A percentile compares a stretch with the other conserved stretches of the same genome.
phyloP scores from a whole-genome alignment of 2,888 invertebrate genomes.

The Anodontia alba region DNA sequence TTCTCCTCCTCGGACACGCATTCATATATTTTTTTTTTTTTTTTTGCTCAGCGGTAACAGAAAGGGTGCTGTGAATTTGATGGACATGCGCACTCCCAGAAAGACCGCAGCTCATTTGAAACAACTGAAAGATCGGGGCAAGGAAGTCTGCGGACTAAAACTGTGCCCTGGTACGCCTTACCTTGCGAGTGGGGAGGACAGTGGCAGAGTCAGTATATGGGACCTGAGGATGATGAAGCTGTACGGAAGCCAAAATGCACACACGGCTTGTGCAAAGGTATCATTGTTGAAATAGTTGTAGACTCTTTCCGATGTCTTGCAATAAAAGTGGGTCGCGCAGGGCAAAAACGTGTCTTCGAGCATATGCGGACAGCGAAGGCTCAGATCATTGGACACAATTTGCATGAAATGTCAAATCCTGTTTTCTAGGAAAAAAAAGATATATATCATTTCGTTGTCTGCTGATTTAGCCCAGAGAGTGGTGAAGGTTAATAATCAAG shows the following conservation, averaged over 20 bases:
- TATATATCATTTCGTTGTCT: no score
- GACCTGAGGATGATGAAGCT: conserved; percentile 58
- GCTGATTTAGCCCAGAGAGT: no score
- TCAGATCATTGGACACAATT: no score
- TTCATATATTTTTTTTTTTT: neutral
- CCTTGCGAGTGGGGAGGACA: conserved; percentile 69
- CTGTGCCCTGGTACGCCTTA: conserved; percentile 47
- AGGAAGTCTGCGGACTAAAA: conserved; percentile 64
- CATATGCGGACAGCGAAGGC: no score
- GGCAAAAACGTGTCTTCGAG: no score
- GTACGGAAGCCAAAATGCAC: conserved; percentile 60
- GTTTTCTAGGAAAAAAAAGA: no score
- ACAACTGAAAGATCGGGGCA: conserved; percentile 43
- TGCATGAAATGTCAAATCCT: no score
- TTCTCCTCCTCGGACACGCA: no score
- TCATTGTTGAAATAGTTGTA: neutral
- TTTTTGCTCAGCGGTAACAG: conserved; percentile 59
- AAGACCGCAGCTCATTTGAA: neutral
- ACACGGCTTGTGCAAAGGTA: conserved; percentile 70
- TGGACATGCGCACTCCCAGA: conserved; percentile 55
- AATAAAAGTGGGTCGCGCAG: no score
- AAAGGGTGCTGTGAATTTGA: conserved; percentile 57
- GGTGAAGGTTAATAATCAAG: no score
- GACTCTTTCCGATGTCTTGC: no score
- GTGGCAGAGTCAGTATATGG: conserved; percentile 69